Base-by-base conservation (phyloP, 1,140 invertebrate species). In the Cotesia chilonis region DNA sequence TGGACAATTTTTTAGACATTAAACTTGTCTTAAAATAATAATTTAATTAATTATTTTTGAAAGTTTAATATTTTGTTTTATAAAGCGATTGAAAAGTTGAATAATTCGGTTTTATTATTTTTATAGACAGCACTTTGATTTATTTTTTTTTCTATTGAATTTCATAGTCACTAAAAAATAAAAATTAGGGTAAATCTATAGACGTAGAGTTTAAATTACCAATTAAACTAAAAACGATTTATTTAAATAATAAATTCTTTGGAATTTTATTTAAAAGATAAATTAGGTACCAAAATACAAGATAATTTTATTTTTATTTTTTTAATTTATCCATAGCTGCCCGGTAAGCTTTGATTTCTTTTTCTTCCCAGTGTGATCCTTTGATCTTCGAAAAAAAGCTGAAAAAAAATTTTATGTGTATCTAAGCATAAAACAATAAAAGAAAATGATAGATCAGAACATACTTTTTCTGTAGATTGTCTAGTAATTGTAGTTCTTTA, bases 391-490 rank as follows among this genome's bases (percentile, higher is more conserved):
- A 51, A 12, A 72, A 60, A 59, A 35, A 72, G 38, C 70, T 72
- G 47, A n/a, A 60, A 35, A 28, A 51, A 61, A 41, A 63, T 41
- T 59, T 47, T 20, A 38, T 47, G 1, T 52, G 52, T 52, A 67
- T 51, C 9, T 51, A 2, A 67, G 6, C 20, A 3, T 47, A 41
- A 9, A 5, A 28, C 37, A 4, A 28, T 4, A 12, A 67, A 67
- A 67, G 1, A 0, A 28, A 10, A 52, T 7, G 7, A 20, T 14
- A 10, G 51, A n/a, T 67, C 52, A 60, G 14, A 12, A 36, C 88
- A 89, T 86, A 93, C 92, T 89, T 92, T 75, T 89, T 79, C 77
- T 88, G 86, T n/a, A 94, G 79, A 72, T 91, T 87, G 55, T 87
- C 74, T 12, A 93, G 81, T 7, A 92, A 77, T 77, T 84, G 76